Conservation (phyloP, 1,140 invertebrate genomes). For the Tachypleus tridentatus region DNA sequence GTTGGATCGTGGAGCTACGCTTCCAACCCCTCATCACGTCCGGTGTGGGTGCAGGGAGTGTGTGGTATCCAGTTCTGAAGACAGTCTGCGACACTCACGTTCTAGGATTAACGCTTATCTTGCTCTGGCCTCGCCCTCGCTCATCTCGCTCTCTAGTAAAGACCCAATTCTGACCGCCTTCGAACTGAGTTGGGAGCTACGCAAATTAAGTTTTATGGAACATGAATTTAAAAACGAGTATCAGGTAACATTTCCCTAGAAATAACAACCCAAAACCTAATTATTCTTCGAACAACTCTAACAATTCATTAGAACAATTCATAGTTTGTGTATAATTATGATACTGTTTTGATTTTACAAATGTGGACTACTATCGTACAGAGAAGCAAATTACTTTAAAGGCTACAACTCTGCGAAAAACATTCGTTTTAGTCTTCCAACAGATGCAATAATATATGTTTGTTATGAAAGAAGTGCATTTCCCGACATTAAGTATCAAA, state of each 20-base stretch:
- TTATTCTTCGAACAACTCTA: background rate
- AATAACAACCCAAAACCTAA: background rate
- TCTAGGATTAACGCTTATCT: constrained; percentile 86
- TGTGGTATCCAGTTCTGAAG: constrained; percentile 66
- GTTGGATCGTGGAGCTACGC: constrained; percentile 70
- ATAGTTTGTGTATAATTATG: too few relatives aligned
- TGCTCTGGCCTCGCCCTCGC: constrained; percentile 82
- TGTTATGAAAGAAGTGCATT: too few relatives aligned
- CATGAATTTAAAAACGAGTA: constrained; percentile 86
- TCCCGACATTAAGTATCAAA: too few relatives aligned
- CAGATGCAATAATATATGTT: too few relatives aligned
- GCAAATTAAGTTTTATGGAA: constrained; percentile 83
- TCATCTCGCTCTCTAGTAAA: constrained; percentile 85
- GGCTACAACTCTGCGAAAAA: too few relatives aligned
- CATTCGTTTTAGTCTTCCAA: too few relatives aligned
- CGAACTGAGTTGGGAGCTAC: constrained; percentile 90
- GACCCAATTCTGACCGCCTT: constrained; percentile 96
- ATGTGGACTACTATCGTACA: too few relatives aligned
- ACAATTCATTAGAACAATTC: background rate
- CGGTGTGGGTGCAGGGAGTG: constrained; percentile 81
- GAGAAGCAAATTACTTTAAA: too few relatives aligned
- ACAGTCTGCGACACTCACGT: constrained; percentile 75
- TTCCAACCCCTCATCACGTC: constrained; percentile 84
- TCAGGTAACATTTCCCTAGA: constrained; percentile 26
- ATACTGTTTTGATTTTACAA: too few relatives aligned